These are phyloP conservation scores for Phoebastria nigripes DNA, from an alignment of 2,797 vertebrate genomes.

Conservation along the genomic window DNA sequence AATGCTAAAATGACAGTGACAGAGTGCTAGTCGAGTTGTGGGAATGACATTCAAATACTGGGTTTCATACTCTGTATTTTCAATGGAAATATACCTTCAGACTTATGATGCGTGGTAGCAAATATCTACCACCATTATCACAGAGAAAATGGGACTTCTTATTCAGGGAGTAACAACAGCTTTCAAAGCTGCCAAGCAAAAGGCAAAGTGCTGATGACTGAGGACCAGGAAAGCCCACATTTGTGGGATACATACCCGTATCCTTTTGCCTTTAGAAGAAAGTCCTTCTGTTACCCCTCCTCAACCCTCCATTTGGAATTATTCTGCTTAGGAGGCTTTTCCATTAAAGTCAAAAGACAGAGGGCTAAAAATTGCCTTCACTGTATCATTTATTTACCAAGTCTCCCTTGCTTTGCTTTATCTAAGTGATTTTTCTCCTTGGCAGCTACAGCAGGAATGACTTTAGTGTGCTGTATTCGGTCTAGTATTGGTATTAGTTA, in stretches of 20 bases:
- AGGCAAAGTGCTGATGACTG: neutral
- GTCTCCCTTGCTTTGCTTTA: neutral
- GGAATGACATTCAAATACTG: constrained; percentile 10
- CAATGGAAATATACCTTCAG: neutral
- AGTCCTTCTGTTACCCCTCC: neutral
- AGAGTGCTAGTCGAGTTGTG: neutral
- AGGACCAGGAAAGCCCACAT: neutral
- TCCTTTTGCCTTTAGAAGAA: neutral
- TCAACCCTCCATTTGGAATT: neutral
- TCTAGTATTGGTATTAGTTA: neutral
- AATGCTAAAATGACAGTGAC: constrained; percentile 36
- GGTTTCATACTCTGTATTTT: constrained; percentile 6
- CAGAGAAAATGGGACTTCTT: neutral
- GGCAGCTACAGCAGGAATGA: neutral
- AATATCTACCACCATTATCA: neutral
- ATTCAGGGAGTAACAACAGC: neutral
- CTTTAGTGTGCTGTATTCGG: neutral
- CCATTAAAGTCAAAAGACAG: neutral
- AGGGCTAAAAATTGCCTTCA: neutral
- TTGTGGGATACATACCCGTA: neutral
- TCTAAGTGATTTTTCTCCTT: neutral
- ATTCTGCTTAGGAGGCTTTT: neutral
- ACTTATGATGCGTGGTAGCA: neutral
- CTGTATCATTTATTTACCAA: neutral
- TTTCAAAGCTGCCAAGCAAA: neutral